phyloP scores from a whole-genome alignment of 2,113 vertebrate genomes.

The Microcebus griseorufus region DNA sequence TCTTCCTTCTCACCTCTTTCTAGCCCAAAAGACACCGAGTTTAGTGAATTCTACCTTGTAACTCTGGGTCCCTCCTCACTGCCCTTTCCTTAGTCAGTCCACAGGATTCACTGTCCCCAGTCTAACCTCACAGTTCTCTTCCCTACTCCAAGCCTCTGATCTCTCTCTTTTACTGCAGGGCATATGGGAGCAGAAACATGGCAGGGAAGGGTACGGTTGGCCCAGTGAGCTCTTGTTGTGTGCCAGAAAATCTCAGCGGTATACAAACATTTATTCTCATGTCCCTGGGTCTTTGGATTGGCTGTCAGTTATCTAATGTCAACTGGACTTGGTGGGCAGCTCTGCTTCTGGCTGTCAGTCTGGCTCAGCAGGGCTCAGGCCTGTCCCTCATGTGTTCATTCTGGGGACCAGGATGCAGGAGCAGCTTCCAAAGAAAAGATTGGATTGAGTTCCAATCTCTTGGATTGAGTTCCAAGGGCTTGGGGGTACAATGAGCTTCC shows the following conservation, averaged over 20 bases:
- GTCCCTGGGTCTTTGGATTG: background rate
- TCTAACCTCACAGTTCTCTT: background rate
- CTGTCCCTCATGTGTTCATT: background rate
- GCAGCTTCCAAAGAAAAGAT: background rate
- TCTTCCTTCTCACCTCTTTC: background rate
- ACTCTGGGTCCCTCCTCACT: background rate
- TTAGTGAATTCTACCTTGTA: background rate
- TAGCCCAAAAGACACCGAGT: background rate
- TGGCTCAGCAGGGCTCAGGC: background rate
- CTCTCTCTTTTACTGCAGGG: background rate
- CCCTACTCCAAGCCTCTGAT: background rate
- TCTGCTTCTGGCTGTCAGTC: background rate
- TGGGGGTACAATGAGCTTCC: background rate
- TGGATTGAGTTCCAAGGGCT: background rate
- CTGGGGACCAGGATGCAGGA: background rate
- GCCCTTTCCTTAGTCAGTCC: background rate
- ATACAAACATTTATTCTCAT: background rate
- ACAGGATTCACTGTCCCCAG: background rate
- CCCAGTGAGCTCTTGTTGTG: background rate
- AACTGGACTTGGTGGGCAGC: background rate
- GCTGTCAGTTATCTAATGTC: background rate
- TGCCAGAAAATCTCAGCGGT: background rate
- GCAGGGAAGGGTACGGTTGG: background rate
- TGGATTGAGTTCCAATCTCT: background rate
- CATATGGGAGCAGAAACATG: background rate